A percentile compares a stretch with the other conserved stretches of the same genome.
phyloP scores from a whole-genome alignment of 1,140 invertebrate genomes.

The Adelges cooleyi region DNA sequence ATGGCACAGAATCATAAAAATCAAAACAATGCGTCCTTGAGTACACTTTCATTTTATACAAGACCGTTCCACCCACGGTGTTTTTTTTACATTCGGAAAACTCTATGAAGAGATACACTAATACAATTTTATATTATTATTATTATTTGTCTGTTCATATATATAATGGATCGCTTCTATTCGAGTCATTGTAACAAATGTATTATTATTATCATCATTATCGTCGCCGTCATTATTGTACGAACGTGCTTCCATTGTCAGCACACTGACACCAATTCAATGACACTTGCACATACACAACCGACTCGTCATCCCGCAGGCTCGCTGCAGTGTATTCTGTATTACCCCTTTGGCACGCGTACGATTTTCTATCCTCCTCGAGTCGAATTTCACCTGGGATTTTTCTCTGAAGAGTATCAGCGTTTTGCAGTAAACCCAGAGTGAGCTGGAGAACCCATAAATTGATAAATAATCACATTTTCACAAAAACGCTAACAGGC shows the following conservation, averaged over 20 bases:
- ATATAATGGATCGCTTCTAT: conserved; percentile 8
- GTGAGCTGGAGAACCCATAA: too few species aligned
- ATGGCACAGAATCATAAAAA: neutral
- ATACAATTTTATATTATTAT: conserved; percentile 2
- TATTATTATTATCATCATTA: neutral
- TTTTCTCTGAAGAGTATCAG: too few species aligned
- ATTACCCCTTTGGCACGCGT: too few species aligned
- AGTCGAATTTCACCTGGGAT: too few species aligned
- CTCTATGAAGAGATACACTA: neutral
- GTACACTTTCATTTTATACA: neutral
- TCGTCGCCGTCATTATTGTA: neutral
- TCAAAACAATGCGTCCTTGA: conserved; percentile 6
- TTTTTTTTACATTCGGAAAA: neutral
- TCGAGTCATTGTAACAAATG: conserved; percentile 19
- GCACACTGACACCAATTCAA: conserved; percentile 50
- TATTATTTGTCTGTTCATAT: too few species aligned
- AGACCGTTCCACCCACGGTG: conserved; percentile 4
- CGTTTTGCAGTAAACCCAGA: too few species aligned
- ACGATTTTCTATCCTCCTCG: too few species aligned
- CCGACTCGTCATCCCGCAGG: too few species aligned
- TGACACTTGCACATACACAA: conserved; percentile 45
- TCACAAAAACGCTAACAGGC: too few species aligned
- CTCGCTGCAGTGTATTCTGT: too few species aligned
- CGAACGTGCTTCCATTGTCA: conserved; percentile 27
- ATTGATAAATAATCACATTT: too few species aligned